These are phyloP conservation scores for Urocynchramus pylzowi DNA, from an alignment of 2,113 vertebrate genomes.

Conservation along the genomic window DNA sequence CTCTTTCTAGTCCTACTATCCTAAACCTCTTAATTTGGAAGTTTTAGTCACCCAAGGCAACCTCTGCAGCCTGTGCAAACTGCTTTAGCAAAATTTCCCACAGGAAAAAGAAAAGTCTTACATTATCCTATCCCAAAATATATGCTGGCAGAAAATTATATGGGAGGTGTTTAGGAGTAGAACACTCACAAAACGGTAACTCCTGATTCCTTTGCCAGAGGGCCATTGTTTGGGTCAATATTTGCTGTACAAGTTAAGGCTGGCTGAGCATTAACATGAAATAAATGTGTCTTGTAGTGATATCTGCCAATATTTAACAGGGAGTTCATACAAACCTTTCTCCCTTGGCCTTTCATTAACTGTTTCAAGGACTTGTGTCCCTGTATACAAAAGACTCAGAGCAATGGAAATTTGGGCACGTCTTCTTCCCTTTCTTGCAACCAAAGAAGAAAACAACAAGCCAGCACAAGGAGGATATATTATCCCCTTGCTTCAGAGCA, in stretches of 20 bases:
- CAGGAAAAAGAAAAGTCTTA: background rate
- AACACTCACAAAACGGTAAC: background rate
- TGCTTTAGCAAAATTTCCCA: background rate
- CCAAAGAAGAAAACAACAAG: background rate
- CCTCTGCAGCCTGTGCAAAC: background rate
- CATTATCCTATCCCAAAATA: background rate
- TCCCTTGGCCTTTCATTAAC: background rate
- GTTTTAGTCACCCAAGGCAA: background rate
- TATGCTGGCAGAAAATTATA: background rate
- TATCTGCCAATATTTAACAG: constrained; percentile 32
- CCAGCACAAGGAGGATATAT: background rate
- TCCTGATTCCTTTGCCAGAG: background rate
- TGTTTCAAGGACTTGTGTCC: background rate
- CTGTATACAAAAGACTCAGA: background rate
- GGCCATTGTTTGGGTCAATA: background rate
- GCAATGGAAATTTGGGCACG: background rate
- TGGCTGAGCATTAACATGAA: constrained; percentile 17
- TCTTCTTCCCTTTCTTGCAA: background rate
- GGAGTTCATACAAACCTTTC: background rate
- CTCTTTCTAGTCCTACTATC: background rate
- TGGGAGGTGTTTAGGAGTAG: background rate
- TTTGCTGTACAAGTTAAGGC: background rate
- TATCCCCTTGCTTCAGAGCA: background rate
- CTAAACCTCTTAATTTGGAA: background rate
- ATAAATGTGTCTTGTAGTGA: background rate